A percentile compares a stretch with the other conserved stretches of the same genome.
Evolutionary conservation across 2,888 invertebrate genomes (phyloP).

Genomic region (Lapara coniferarum): DNA sequence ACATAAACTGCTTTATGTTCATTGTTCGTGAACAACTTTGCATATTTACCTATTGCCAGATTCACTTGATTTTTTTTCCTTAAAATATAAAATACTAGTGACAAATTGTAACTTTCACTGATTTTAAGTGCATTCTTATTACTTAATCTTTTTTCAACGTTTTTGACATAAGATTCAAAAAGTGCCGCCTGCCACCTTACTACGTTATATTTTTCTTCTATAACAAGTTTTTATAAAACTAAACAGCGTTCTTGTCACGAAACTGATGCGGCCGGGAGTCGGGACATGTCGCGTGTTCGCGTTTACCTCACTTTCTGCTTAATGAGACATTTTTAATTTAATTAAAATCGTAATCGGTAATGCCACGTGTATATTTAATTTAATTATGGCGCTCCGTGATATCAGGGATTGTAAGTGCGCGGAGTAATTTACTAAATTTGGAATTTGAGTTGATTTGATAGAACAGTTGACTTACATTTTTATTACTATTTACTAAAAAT

Average conservation of each 20-base stretch:
- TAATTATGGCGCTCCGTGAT: background rate
- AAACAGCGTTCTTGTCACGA: background rate
- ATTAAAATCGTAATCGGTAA: conserved; percentile 7
- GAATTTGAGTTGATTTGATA: no score
- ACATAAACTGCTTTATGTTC: no score
- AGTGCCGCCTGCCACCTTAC: background rate
- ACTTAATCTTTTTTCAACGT: background rate
- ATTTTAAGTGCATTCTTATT: no score
- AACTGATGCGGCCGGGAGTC: background rate
- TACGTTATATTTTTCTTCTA: background rate
- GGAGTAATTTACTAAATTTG: background rate
- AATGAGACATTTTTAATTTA: conserved; percentile 14
- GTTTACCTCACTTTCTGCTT: background rate
- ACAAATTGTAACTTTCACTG: no score
- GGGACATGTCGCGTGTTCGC: conserved; percentile 6
- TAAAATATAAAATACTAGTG: no score
- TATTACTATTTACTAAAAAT: no score
- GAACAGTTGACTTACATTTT: no score
- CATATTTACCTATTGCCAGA: no score
- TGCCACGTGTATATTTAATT: background rate
- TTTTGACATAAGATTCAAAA: background rate
- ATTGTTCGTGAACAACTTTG: no score
- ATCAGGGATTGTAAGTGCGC: no score
- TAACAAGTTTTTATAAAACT: background rate
- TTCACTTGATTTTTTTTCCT: no score